Percentiles rank a stretch among this genome's conserved stretches.
Conservation (phyloP, 2,888 invertebrate genomes). For the Eucriotettix oculatus region DNA sequence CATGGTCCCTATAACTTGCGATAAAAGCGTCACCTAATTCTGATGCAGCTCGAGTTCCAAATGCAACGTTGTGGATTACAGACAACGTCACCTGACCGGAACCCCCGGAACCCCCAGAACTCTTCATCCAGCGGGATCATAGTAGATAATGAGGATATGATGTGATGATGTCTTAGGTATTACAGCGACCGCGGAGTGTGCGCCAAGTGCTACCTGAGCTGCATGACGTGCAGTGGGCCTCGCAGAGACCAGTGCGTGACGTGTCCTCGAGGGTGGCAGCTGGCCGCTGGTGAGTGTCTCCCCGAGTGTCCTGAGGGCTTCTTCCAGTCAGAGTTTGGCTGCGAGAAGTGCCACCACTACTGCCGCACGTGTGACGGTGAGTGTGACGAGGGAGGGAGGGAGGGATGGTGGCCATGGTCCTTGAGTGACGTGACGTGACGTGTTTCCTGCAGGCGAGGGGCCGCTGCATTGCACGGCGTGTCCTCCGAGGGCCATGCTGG, state of each 20-base stretch:
- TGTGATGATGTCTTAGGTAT: too few relatives aligned
- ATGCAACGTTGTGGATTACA: too few relatives aligned
- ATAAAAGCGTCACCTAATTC: too few relatives aligned
- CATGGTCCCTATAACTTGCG: too few relatives aligned
- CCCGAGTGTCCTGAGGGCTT: constrained; percentile 18
- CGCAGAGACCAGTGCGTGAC: constrained; percentile 17
- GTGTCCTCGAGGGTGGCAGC: constrained; percentile 15
- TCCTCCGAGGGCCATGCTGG: constrained; percentile 11
- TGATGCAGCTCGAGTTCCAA: too few relatives aligned
- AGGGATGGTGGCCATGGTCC: not conserved
- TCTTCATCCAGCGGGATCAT: too few relatives aligned
- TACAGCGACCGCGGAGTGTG: constrained; percentile 20
- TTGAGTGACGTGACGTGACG: not conserved
- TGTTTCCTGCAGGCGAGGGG: constrained; percentile 12
- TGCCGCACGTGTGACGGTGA: constrained; percentile 21
- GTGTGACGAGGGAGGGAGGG: not conserved
- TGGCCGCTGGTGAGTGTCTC: constrained; percentile 16
- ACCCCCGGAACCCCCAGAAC: too few relatives aligned
- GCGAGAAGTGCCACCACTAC: constrained; percentile 20
- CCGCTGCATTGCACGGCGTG: constrained; percentile 14
- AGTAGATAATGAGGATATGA: too few relatives aligned
- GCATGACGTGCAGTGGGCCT: constrained; percentile 18
- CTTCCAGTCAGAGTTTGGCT: constrained; percentile 16
- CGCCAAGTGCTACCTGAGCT: constrained; percentile 16
- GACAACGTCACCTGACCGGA: too few relatives aligned